A percentile compares a stretch with the other conserved stretches of the same genome.
These are phyloP conservation scores for Spheniscus mendiculus DNA, from an alignment of 2,113 vertebrate genomes.

Conservation along the genomic window DNA sequence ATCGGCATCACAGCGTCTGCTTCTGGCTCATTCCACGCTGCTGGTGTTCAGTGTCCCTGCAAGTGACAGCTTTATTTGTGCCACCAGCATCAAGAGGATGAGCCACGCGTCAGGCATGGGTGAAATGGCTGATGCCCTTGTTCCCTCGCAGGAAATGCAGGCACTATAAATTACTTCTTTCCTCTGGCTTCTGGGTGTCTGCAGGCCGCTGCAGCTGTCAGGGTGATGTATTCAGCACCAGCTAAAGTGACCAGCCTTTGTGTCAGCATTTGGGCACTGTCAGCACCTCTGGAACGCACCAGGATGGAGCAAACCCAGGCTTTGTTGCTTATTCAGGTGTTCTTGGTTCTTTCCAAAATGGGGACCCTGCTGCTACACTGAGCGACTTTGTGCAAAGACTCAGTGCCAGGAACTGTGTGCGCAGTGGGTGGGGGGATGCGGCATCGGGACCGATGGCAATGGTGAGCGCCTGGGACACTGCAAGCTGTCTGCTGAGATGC, in stretches of 20 bases:
- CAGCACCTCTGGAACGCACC: not conserved
- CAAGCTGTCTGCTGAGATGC: not conserved
- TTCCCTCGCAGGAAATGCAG: not conserved
- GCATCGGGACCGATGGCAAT: rapidly evolving
- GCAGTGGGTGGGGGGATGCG: rapidly evolving
- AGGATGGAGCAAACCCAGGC: rapidly evolving
- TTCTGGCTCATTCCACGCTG: not conserved
- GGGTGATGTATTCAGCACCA: not conserved
- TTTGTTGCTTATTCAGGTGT: not conserved
- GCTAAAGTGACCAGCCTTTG: not conserved
- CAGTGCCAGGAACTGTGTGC: rapidly evolving
- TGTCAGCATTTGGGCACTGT: not conserved
- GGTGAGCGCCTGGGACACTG: not conserved
- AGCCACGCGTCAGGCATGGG: not conserved
- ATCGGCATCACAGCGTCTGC: not conserved
- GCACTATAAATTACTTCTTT: not conserved
- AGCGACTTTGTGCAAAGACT: not conserved
- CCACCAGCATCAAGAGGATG: not conserved
- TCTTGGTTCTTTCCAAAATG: rapidly evolving
- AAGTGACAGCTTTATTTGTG: not conserved
- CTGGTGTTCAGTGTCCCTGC: not conserved
- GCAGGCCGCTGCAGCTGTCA: not conserved
- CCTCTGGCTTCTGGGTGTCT: not conserved
- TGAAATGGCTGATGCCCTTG: not conserved
- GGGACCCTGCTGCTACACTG: rapidly evolving